Percentiles rank a stretch among this genome's conserved stretches.
Evolutionary conservation across 2,113 vertebrate species (phyloP).

Genomic region (Corapipo altera): DNA sequence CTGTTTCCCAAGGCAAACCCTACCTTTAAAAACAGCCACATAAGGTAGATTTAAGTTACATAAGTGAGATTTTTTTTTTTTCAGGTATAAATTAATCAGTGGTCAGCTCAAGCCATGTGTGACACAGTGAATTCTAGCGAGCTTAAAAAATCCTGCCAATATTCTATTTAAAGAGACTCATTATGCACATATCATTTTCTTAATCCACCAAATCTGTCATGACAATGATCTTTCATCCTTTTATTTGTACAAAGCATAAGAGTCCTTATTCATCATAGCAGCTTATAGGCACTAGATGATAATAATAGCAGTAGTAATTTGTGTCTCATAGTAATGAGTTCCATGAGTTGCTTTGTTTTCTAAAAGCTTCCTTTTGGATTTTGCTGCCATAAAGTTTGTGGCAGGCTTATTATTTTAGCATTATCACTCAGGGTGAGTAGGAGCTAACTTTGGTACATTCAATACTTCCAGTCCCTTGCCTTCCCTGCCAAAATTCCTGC

Average conservation of each 20-base stretch:
- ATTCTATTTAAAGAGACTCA: neutral
- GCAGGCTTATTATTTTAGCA: neutral
- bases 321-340: neutral
- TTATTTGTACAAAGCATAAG: neutral
- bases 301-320: slow-evolving; percentile 6
- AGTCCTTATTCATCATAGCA: neutral
- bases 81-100: neutral
- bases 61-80: neutral
- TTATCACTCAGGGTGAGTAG: neutral
- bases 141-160: neutral
- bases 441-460: neutral
- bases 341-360: neutral
- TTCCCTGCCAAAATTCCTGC: neutral
- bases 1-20: neutral
- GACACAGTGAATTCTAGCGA: neutral
- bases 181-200: neutral
- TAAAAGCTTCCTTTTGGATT: neutral
- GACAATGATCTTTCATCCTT: slow-evolving; percentile 1
- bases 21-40: neutral
- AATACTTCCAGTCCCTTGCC: neutral
- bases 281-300: neutral
- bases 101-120: neutral
- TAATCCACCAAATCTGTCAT: slow-evolving; percentile 16
- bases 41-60: neutral
- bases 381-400: neutral